These are phyloP conservation scores for Lasius platythorax DNA, from an alignment of 2,888 invertebrate genomes.

Conservation along the genomic window DNA sequence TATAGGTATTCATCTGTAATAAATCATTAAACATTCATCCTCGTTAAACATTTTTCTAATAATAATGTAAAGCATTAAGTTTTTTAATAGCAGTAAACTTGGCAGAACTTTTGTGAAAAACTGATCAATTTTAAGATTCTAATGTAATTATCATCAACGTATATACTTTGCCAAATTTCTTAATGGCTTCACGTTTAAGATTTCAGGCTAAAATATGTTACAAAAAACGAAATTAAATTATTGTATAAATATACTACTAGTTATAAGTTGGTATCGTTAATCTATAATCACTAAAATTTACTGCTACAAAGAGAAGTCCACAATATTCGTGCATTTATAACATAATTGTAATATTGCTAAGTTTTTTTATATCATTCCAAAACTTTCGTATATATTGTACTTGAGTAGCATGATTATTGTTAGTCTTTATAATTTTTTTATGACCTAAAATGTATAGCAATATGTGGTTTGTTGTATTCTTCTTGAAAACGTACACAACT, in stretches of 20 bases:
- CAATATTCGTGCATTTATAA: conserved; percentile 76
- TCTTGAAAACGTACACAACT: conserved; percentile 72
- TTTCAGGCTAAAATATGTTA: conserved; percentile 71
- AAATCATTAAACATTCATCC: conserved; percentile 44
- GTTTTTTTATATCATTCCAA: conserved; percentile 75
- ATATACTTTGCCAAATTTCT: conserved; percentile 61
- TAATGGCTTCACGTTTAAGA: conserved; percentile 69
- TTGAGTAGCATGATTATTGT: conserved; percentile 72
- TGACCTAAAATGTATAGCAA: conserved; percentile 77
- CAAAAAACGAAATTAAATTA: conserved; percentile 69
- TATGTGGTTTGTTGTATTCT: conserved; percentile 83
- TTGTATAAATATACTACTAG: conserved; percentile 75
- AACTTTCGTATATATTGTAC: conserved; percentile 69
- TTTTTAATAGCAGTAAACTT: conserved; percentile 35
- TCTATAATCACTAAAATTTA: conserved; percentile 73
- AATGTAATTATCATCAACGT: conserved; percentile 53
- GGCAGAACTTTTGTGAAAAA: conserved; percentile 46
- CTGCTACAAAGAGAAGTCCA: conserved; percentile 69
- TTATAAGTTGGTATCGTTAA: conserved; percentile 76
- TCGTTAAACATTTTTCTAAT: conserved; percentile 35
- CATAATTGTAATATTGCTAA: conserved; percentile 67
- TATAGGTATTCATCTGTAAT: conserved; percentile 53
- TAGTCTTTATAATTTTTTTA: conserved; percentile 74
- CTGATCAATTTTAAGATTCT: conserved; percentile 41
- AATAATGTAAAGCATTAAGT: conserved; percentile 33